A percentile compares a stretch with the other conserved stretches of the same genome.
Evolutionary conservation across 2,113 vertebrate species (phyloP).

Genomic region (Pedionomus torquatus): DNA sequence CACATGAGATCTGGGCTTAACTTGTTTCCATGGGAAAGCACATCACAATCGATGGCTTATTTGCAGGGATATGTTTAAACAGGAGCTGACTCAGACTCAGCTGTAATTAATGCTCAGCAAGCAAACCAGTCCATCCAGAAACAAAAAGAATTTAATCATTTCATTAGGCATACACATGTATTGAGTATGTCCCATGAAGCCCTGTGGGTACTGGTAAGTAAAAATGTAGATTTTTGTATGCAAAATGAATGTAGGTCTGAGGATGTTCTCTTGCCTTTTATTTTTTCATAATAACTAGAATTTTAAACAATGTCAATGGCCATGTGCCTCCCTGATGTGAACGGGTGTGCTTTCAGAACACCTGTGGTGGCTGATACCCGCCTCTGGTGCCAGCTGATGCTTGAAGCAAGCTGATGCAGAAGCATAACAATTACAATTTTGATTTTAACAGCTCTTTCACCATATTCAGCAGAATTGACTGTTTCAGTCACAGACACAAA

Average conservation of each 20-base stretch:
- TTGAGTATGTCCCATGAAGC: not conserved
- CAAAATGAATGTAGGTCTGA: not conserved
- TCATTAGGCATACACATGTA: not conserved
- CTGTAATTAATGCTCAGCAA: not conserved
- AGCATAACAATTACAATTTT: not conserved
- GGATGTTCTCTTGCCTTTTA: not conserved
- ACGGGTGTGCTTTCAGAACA: not conserved
- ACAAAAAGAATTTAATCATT: not conserved
- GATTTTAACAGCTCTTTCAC: not conserved
- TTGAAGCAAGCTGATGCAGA: not conserved
- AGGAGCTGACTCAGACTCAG: constrained; percentile 6
- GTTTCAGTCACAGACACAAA: constrained; percentile 5
- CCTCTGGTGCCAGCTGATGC: not conserved
- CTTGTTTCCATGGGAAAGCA: constrained; percentile 13
- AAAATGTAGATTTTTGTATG: not conserved
- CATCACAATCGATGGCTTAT: not conserved
- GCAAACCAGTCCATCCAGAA: not conserved
- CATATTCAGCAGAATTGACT: constrained; percentile 16
- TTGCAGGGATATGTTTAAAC: not conserved
- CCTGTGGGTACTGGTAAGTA: fast-evolving
- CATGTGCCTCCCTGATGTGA: not conserved
- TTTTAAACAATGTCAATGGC: not conserved
- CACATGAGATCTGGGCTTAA: not conserved
- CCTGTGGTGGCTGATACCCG: not conserved
- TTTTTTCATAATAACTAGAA: not conserved